Percentiles rank a stretch among this genome's conserved stretches.
Evolutionary conservation across 2,113 vertebrate genomes (phyloP).

Genomic region (Rousettus leschenaultii): DNA sequence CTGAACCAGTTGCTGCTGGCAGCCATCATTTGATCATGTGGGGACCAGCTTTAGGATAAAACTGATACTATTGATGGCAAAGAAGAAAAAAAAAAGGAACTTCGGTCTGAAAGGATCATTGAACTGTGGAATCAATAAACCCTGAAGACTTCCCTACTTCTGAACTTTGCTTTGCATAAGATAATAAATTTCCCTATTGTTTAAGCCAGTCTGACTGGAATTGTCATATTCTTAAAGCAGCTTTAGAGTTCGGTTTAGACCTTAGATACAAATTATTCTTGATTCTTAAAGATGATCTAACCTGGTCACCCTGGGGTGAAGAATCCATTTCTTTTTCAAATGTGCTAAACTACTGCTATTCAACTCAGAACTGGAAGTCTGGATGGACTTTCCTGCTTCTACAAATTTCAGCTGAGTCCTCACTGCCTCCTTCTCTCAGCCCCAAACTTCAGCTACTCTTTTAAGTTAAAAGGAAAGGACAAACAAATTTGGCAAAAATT

Average conservation of each 20-base stretch:
- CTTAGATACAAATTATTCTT: background rate
- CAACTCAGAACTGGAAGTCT: background rate
- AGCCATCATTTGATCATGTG: background rate
- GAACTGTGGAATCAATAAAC: background rate
- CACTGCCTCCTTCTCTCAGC: background rate
- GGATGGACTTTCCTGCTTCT: background rate
- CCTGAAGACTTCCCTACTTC: background rate
- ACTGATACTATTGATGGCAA: background rate
- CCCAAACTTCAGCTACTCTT: background rate
- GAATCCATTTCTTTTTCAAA: background rate
- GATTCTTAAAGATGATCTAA: background rate
- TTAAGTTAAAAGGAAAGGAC: background rate
- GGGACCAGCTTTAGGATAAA: conserved; percentile 34
- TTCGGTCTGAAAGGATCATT: conserved; percentile 20
- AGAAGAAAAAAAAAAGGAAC: background rate
- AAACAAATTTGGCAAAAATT: background rate
- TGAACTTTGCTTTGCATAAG: background rate
- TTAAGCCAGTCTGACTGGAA: background rate
- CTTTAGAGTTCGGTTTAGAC: conserved; percentile 3
- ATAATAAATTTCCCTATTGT: background rate
- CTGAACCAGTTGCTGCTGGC: background rate
- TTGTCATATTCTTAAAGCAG: background rate
- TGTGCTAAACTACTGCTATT: background rate
- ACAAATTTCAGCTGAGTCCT: background rate
- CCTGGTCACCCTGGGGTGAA: background rate